A percentile compares a stretch with the other conserved stretches of the same genome.
phyloP scores from a whole-genome alignment of 2,113 vertebrate species.

The Brachyistius frenatus region DNA sequence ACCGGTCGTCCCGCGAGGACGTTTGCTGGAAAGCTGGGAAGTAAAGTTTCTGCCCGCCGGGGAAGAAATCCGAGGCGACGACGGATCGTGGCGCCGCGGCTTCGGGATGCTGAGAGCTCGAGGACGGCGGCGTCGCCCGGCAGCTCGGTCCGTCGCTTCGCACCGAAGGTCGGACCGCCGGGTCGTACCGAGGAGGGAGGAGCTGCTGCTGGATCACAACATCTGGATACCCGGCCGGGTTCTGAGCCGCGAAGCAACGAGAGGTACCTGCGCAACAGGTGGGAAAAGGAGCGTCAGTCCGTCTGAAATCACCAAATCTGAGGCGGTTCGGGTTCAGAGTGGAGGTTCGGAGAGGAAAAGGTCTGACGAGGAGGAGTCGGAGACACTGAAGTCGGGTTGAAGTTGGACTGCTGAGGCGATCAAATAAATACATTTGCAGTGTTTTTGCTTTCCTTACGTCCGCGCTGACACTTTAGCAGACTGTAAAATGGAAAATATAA shows the following conservation, averaged over 20 bases:
- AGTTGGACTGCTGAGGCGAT: too few species aligned
- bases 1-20: not conserved
- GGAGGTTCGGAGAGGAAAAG: too few species aligned
- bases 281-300: slow-evolving; percentile 9
- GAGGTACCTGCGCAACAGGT: slow-evolving; percentile 24
- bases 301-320: not conserved
- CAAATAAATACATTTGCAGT: too few species aligned
- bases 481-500: too few species aligned
- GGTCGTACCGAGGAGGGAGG: not conserved
- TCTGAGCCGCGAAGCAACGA: slow-evolving; percentile 30
- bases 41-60: slow-evolving; percentile 10
- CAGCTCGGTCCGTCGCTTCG: not conserved
- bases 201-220: not conserved
- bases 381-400: too few species aligned
- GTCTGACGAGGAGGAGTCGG: too few species aligned
- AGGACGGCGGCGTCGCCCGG: not conserved
- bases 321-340: too few species aligned
- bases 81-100: not conserved
- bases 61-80: not conserved
- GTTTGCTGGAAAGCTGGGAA: not conserved
- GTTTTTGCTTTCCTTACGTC: too few species aligned
- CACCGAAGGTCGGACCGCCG: not conserved
- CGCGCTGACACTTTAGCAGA: too few species aligned
- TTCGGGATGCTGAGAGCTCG: not conserved
- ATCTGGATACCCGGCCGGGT: not conserved